These are phyloP conservation scores for Allolobophora icterica DNA, from an alignment of 2,888 invertebrate species.

Conservation along the genomic window DNA sequence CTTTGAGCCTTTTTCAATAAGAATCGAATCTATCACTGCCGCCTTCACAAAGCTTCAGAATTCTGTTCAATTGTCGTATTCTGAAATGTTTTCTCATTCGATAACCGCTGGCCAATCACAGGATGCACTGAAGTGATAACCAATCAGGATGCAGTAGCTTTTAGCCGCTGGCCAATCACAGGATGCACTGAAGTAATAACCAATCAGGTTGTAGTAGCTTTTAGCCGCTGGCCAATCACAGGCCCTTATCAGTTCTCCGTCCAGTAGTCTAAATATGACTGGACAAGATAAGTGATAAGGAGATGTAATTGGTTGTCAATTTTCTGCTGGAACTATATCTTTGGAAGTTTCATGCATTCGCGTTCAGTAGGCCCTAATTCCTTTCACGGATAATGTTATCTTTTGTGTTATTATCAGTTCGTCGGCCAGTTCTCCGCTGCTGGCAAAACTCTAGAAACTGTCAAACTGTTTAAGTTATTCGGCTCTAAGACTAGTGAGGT, in stretches of 20 bases:
- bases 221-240: conserved; percentile 8
- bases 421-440: not conserved
- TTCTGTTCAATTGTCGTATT: too few relatives aligned
- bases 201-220: not conserved
- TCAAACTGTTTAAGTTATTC: not conserved
- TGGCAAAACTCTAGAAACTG: too few relatives aligned
- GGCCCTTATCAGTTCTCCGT: conserved; percentile 29
- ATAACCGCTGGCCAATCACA: not conserved
- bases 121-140: not conserved
- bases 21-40: too few relatives aligned
- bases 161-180: not conserved
- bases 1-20: too few relatives aligned
- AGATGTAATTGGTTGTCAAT: conserved; percentile 12
- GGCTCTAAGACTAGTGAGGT: not conserved
- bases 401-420: not conserved
- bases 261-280: conserved; percentile 18
- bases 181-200: not conserved
- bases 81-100: too few relatives aligned
- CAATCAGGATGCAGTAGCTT: not conserved
- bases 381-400: not conserved
- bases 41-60: too few relatives aligned
- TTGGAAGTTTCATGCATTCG: not conserved
- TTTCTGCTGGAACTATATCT: not conserved
- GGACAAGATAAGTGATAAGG: conserved; percentile 31
- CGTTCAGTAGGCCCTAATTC: not conserved